Evolutionary conservation across 2,888 invertebrate genomes (phyloP).

Genomic region (Calliscelio sp.): DNA sequence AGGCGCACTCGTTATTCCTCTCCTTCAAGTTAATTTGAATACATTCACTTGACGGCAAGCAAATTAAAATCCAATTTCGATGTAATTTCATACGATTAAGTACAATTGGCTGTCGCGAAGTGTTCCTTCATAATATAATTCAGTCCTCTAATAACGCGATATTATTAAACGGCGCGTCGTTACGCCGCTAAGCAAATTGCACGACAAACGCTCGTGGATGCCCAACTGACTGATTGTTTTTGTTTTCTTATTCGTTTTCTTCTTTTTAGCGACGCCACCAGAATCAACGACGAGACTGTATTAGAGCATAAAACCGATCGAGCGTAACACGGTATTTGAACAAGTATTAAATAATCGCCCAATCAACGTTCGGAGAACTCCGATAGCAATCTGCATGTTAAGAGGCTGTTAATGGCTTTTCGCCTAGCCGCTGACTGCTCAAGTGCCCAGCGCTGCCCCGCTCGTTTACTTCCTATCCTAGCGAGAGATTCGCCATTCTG

Average conservation of each 20-base stretch:
- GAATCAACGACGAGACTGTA: conserved; percentile 50
- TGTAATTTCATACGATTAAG: conserved; percentile 85
- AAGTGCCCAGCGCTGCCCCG: conserved; percentile 66
- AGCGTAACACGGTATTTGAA: conserved; percentile 73
- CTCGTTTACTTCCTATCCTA: conserved; percentile 62
- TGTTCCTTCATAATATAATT: conserved; percentile 57
- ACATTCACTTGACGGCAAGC: conserved; percentile 82
- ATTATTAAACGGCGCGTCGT: conserved; percentile 59
- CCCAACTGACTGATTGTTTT: conserved; percentile 45
- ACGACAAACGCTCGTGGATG: conserved; percentile 46
- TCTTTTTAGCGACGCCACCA: conserved; percentile 50
- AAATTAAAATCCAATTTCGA: conserved; percentile 86
- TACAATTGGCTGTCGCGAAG: conserved; percentile 79
- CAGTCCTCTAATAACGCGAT: conserved; percentile 55
- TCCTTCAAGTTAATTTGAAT: conserved; percentile 84
- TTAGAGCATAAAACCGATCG: conserved; percentile 59
- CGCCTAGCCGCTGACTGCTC: conserved; percentile 81
- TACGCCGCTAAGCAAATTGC: conserved; percentile 62
- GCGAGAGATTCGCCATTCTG: conserved; percentile 59
- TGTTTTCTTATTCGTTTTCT: neutral
- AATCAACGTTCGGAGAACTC: conserved; percentile 84
- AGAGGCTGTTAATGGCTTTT: conserved; percentile 85
- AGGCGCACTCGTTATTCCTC: conserved; percentile 81
- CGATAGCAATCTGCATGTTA: conserved; percentile 85
- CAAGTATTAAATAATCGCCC: conserved; percentile 85